Percentiles rank a stretch among this genome's conserved stretches.
phyloP scores from a whole-genome alignment of 2,113 vertebrate species.

The Triplophysa rosa region DNA sequence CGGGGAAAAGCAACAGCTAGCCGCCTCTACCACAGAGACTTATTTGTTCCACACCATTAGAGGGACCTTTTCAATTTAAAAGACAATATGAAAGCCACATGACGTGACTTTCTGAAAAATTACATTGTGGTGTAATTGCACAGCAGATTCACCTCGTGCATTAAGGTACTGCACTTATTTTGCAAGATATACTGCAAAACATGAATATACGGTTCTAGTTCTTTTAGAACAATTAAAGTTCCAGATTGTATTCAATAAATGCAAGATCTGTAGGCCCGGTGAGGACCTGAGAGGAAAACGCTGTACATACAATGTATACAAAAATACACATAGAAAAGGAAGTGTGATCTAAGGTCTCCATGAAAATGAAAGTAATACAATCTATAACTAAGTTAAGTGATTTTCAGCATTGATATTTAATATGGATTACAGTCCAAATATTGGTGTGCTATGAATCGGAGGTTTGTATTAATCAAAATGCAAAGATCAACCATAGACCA shows the following conservation, averaged over 20 bases:
- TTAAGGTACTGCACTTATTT: background rate
- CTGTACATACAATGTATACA: too few relatives aligned
- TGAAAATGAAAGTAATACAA: too few relatives aligned
- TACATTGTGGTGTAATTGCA: slow-evolving; percentile 6
- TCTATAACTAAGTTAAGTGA: too few relatives aligned
- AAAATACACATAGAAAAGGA: too few relatives aligned
- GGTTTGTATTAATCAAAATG: too few relatives aligned
- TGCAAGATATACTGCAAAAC: background rate
- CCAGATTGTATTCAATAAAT: background rate
- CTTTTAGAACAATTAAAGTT: background rate
- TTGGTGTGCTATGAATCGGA: too few relatives aligned
- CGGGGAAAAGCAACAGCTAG: slow-evolving; percentile 12
- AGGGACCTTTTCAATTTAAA: slow-evolving; percentile 28
- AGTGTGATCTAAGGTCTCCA: too few relatives aligned
- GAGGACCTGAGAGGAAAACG: too few relatives aligned
- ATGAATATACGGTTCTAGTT: background rate
- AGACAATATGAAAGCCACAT: slow-evolving; percentile 24
- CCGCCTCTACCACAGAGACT: background rate
- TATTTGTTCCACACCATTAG: slow-evolving; percentile 38
- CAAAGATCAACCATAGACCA: too few relatives aligned
- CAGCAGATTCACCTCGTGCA: background rate
- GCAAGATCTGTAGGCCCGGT: background rate
- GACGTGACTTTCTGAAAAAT: slow-evolving; percentile 3
- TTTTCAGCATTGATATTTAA: too few relatives aligned
- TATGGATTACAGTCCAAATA: too few relatives aligned